phyloP scores from a whole-genome alignment of 2,888 invertebrate species.

The Tinea trinotella region DNA sequence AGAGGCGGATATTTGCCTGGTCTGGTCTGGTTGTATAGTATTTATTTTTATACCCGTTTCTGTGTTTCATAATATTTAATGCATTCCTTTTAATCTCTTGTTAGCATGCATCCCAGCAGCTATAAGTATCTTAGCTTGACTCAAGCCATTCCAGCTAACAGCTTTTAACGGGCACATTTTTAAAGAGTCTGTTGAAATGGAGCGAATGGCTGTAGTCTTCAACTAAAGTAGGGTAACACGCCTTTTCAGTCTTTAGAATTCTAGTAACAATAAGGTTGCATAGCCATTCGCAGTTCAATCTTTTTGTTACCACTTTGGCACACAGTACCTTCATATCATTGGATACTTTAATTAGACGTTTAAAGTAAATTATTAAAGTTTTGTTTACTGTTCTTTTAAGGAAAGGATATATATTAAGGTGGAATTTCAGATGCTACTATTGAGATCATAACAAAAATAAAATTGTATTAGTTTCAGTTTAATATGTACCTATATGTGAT shows the following conservation, averaged over 20 bases:
- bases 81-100: neutral
- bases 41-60: too few relatives aligned
- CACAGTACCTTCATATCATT: neutral
- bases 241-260: constrained; percentile 16
- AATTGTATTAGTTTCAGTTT: too few relatives aligned
- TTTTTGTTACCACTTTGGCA: constrained; percentile 4
- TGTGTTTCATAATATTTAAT: neutral
- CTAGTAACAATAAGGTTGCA: constrained; percentile 13
- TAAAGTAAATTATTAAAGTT: neutral
- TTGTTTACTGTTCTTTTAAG: too few relatives aligned
- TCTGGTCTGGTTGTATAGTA: too few relatives aligned
- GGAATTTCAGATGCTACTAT: too few relatives aligned
- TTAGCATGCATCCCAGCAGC: neutral
- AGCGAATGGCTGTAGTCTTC: constrained; percentile 11
- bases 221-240: constrained; percentile 18
- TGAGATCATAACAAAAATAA: too few relatives aligned
- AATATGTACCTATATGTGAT: too few relatives aligned
- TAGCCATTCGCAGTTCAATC: constrained; percentile 9
- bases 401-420: too few relatives aligned
- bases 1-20: too few relatives aligned
- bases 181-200: constrained; percentile 14
- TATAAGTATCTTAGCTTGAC: neutral
- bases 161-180: constrained; percentile 17
- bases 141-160: neutral
- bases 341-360: constrained; percentile 2